These are phyloP conservation scores for Tachina fera DNA, from an alignment of 2,888 invertebrate species.

Conservation along the genomic window DNA sequence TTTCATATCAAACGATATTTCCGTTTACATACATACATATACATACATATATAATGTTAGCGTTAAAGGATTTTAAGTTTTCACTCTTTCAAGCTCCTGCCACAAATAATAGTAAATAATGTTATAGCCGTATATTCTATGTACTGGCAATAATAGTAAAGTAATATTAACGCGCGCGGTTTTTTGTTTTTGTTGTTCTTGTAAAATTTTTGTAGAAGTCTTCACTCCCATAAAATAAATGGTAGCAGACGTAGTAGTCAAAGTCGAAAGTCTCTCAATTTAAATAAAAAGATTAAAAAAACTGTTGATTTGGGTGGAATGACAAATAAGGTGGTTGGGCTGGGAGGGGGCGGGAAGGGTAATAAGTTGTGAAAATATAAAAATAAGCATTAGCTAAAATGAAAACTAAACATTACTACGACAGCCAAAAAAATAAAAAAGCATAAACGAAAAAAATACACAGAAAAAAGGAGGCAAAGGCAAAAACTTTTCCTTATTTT, in stretches of 20 bases:
- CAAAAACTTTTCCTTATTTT: constrained; percentile 59
- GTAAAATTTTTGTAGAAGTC: constrained; percentile 28
- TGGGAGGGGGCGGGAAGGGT: constrained; percentile 44
- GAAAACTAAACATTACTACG: constrained; percentile 69
- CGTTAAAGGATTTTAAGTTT: too few species aligned
- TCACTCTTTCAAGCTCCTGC: constrained; percentile 9
- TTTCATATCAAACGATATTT: too few species aligned
- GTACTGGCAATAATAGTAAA: constrained; percentile 41
- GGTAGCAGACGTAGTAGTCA: constrained; percentile 34
- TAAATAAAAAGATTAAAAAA: constrained; percentile 30
- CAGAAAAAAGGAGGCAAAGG: constrained; percentile 61
- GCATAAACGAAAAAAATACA: constrained; percentile 25
- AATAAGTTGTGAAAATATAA: constrained; percentile 68
- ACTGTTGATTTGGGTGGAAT: constrained; percentile 60
- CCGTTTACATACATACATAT: too few species aligned
- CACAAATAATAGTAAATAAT: constrained; percentile 27
- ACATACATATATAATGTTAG: too few species aligned
- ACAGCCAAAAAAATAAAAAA: constrained; percentile 22
- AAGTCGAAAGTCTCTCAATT: constrained; percentile 50
- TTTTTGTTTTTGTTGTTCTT: constrained; percentile 37
- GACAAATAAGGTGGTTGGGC: constrained; percentile 4
- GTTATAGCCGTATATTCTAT: constrained; percentile 29
- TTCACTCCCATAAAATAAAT: constrained; percentile 47
- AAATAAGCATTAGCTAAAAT: constrained; percentile 70
- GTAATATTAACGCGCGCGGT: constrained; percentile 66